Evolutionary conservation across 2,113 vertebrate species (phyloP).

Genomic region (Hiodon tergisus): DNA sequence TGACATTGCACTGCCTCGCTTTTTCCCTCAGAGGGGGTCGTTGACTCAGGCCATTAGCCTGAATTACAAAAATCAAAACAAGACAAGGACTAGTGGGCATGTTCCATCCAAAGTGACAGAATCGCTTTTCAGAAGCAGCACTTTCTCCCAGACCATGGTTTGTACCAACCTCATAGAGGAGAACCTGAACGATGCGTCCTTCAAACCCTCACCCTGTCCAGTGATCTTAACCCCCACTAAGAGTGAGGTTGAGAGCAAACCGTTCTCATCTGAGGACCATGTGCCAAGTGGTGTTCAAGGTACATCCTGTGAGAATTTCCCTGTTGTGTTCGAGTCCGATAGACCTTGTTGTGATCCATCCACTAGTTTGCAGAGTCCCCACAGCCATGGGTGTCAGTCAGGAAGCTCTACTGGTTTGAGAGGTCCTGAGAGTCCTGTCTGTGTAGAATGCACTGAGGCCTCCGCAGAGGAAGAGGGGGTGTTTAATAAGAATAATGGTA

Average conservation of each 20-base stretch:
- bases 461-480: neutral
- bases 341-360: slow-evolving; percentile 14
- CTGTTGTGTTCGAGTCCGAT: slow-evolving; percentile 29
- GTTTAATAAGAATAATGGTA: too few species aligned
- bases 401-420: neutral
- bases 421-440: neutral
- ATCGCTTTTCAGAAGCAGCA: slow-evolving; percentile 27
- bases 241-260: neutral
- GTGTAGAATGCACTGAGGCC: neutral
- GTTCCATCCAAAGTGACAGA: slow-evolving; percentile 24
- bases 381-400: neutral
- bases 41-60: slow-evolving; percentile 58
- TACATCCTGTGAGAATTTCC: slow-evolving; percentile 16
- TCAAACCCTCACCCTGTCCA: neutral
- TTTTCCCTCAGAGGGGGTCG: slow-evolving; percentile 66
- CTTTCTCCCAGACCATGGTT: slow-evolving; percentile 40
- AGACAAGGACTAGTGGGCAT: slow-evolving; percentile 40
- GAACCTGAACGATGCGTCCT: slow-evolving; percentile 29
- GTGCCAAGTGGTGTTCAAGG: slow-evolving; percentile 26
- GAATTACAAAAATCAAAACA: slow-evolving; percentile 54
- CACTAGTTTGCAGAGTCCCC: slow-evolving; percentile 10
- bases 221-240: slow-evolving; percentile 23
- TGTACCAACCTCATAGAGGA: slow-evolving; percentile 44
- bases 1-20: slow-evolving; percentile 57
- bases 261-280: neutral